Percentiles rank a stretch among this genome's conserved stretches.
phyloP scores from a whole-genome alignment of 1,140 invertebrate genomes.

The Trinorchestia longiramus region DNA sequence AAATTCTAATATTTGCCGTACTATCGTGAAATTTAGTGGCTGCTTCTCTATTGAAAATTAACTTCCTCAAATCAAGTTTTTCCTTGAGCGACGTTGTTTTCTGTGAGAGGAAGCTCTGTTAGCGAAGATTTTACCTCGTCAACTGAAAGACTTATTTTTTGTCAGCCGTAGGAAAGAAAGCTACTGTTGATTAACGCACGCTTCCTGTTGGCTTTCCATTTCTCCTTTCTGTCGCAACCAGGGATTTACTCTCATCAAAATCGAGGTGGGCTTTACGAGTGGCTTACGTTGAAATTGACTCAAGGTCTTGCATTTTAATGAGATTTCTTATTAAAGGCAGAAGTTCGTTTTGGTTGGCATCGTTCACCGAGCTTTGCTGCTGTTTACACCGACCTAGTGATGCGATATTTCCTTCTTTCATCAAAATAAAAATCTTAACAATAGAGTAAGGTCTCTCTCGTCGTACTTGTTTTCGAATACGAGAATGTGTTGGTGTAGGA shows the following conservation, averaged over 20 bases:
- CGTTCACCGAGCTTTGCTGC: background rate
- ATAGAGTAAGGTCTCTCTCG: background rate
- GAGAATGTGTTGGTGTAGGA: background rate
- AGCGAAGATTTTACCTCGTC: background rate
- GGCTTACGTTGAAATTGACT: constrained; percentile 16
- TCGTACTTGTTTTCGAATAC: background rate
- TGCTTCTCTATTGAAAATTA: background rate
- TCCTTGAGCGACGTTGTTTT: background rate
- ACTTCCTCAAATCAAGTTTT: background rate
- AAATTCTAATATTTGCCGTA: background rate
- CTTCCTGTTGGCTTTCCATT: constrained; percentile 1
- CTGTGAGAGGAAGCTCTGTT: background rate
- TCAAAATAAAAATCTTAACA: background rate
- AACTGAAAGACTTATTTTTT: background rate
- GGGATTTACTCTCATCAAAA: constrained; percentile 13
- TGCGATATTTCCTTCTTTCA: background rate
- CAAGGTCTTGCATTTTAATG: background rate
- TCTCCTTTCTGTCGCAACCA: background rate
- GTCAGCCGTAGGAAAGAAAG: background rate
- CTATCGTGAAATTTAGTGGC: background rate
- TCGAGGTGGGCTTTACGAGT: background rate
- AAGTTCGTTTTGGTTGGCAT: background rate
- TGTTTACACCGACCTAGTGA: background rate
- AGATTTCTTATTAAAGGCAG: background rate
- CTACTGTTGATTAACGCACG: background rate